Conservation (phyloP, 2,113 vertebrate species). For the Thinocorus orbignyianus region DNA sequence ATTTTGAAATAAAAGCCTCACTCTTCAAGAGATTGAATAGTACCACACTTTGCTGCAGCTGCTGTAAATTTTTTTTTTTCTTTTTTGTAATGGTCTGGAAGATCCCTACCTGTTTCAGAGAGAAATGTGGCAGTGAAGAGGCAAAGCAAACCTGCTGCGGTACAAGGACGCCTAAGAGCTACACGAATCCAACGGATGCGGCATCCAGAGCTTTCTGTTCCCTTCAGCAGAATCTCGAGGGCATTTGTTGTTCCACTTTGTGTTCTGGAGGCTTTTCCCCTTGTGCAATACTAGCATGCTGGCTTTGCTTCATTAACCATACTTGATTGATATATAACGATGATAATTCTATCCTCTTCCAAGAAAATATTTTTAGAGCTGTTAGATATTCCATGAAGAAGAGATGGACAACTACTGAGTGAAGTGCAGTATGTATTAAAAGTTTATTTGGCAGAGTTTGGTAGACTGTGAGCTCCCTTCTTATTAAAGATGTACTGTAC, state of each 20-base stretch:
- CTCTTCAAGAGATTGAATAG: slow-evolving; percentile 74
- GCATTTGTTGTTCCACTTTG: slow-evolving; percentile 70
- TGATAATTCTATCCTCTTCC: slow-evolving; percentile 74
- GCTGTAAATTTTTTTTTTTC: slow-evolving; percentile 29
- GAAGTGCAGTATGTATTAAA: slow-evolving; percentile 64
- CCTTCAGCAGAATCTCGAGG: slow-evolving; percentile 52
- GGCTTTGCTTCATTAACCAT: slow-evolving; percentile 81
- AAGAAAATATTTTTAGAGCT: slow-evolving; percentile 78
- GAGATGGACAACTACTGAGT: slow-evolving; percentile 61
- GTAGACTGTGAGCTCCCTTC: slow-evolving; percentile 66
- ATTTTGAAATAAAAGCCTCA: slow-evolving; percentile 79
- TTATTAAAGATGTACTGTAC: slow-evolving; percentile 76
- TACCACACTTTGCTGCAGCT: slow-evolving; percentile 72
- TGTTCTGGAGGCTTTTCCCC: slow-evolving; percentile 73
- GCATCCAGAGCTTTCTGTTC: slow-evolving; percentile 66
- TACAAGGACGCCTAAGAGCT: slow-evolving; percentile 59
- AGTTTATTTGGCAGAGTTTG: slow-evolving; percentile 70
- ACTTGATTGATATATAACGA: slow-evolving; percentile 75
- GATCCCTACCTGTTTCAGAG: slow-evolving; percentile 50
- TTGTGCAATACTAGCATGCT: slow-evolving; percentile 83
- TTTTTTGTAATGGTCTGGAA: slow-evolving; percentile 66
- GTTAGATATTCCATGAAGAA: slow-evolving; percentile 67
- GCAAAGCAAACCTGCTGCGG: slow-evolving; percentile 52
- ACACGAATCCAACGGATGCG: background rate
- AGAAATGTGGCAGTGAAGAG: slow-evolving; percentile 23